phyloP scores from a whole-genome alignment of 2,113 vertebrate species.

The Gobio gobio region DNA sequence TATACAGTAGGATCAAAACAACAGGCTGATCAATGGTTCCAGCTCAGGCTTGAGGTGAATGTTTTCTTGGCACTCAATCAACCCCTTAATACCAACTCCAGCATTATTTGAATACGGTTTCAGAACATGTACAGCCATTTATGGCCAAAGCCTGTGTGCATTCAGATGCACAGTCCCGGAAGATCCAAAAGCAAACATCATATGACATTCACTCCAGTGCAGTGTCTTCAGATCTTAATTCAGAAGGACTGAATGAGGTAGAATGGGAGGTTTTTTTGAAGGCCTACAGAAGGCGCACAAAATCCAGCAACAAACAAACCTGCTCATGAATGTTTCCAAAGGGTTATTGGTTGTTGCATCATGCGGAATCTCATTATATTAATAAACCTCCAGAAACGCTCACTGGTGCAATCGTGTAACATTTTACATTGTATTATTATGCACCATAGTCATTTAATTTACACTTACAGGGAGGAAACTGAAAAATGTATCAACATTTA shows the following conservation, averaged over 20 bases:
- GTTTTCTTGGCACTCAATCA: not conserved
- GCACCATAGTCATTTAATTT: not conserved
- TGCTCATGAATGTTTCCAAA: slow-evolving; percentile 16
- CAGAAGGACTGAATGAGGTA: slow-evolving; percentile 14
- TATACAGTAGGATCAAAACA: not conserved
- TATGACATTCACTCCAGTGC: not conserved
- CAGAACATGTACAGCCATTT: not conserved
- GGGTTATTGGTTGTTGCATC: slow-evolving; percentile 6
- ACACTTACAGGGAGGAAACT: not conserved
- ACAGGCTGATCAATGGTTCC: not conserved
- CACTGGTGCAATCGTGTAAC: not conserved
- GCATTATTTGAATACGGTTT: not conserved
- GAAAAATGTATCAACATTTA: not conserved
- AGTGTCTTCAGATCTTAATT: slow-evolving; percentile 17
- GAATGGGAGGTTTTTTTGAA: not conserved
- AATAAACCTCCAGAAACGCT: slow-evolving; percentile 3
- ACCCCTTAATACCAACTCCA: not conserved
- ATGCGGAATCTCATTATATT: slow-evolving; percentile 8
- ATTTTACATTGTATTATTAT: not conserved
- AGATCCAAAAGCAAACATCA: not conserved
- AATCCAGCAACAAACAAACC: not conserved
- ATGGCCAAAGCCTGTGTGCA: not conserved
- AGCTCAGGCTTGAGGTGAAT: not conserved
- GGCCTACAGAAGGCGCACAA: not conserved
- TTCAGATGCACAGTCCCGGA: not conserved